Base-by-base conservation (phyloP, 2,797 vertebrate genomes). In the Acanthopagrus latus region DNA sequence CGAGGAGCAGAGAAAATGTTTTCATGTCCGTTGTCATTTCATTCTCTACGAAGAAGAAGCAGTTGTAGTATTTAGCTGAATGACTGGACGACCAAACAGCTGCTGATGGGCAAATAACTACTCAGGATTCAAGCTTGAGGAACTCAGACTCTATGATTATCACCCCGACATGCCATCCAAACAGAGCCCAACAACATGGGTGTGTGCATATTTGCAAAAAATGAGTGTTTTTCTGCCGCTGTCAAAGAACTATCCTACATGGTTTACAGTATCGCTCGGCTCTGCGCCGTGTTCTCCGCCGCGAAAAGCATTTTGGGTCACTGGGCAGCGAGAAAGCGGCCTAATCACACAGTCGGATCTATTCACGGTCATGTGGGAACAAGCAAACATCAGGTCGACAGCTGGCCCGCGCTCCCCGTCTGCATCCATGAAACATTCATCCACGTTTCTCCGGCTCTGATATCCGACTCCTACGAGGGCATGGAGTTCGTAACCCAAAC, bases 351-450 rank as follows among this genome's bases (percentile, higher is more conserved):
- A 64, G 74, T 88, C 78, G 48, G 76, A 91, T 89, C 87, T 92
- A 89, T 92, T 91, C 84, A 54, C 79, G 81, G 84, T 86, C 87
- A 33, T 88, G 89, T 88, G 88, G 88, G 80, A 89, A 88, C 64
- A 54, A 44, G 89, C 78, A 74, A 90, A 93, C 93, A 92, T 92
- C 89, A 90, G 88, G 91, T 65, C 84, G 64, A 91, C 93, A 93
- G 90, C 91, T 91, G 90, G 80, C 57, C 48, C 55, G 81, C 64
- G 71, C 67, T 88, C 46, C 56, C 78, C 25, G 47, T 67, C 74
- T 66, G 73, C 38, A 79, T 79, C 70, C 78, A 64, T 29, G 51
- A 80, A 83, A 86, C 72, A 73, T 71, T 66, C 51, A 78, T 74
- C 74, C 29, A 60, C 65, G 62, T 46, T 47, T 79, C 85, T 82